Evolutionary conservation across 2,797 vertebrate genomes (phyloP), one percentile per base, ranked within the genome.

Genomic region (Parotocinclus haroldoi): DNA sequence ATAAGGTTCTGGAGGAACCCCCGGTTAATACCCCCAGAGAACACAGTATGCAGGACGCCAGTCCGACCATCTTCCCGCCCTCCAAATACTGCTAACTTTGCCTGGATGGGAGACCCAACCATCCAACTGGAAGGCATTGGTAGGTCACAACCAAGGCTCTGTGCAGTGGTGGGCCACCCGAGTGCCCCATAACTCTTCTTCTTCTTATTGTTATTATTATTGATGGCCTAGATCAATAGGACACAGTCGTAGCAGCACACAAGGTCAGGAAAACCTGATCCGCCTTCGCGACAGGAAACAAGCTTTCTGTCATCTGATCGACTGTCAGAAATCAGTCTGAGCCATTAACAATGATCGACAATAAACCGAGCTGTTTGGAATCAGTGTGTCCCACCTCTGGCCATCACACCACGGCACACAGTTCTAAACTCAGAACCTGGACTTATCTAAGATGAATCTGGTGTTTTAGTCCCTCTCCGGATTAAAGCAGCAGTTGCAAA

Each of bases 341-440:
- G 57, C 45, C 58, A 71, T 72, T 76, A 74, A 58, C 68, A 57
- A 53, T 59, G 71, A 76, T 78, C 65, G n/a, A n/a, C n/a, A n/a
- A n/a, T 50, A 54, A 64, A 10, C 39, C 49, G 44, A 59, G 55
- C 71, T 60, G 50, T 71, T 71, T 75, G 65, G 18, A 13, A 16
- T 17, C 44, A 11, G 55, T 42, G 19, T 54, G 40, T 40, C 52
- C 50, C 37, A 51, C 53, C 54, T 65, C 14, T 27, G 9, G 37
- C 54, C 53, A 63, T 19, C 46, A 42, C 11, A 27, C 5, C 27
- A 2, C 38, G 38, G 38, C 40, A 9, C 40, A 42, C 40, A 3
- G 56, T 27, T 27, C 27, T 27, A 2, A 27, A 27, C 27, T 27
- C 27, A 27, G 27, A 49, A n/a, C 46, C 4, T 3, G 12, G 46